Base-by-base conservation (phyloP, 2,797 vertebrate species). In the Remorina albescens region DNA sequence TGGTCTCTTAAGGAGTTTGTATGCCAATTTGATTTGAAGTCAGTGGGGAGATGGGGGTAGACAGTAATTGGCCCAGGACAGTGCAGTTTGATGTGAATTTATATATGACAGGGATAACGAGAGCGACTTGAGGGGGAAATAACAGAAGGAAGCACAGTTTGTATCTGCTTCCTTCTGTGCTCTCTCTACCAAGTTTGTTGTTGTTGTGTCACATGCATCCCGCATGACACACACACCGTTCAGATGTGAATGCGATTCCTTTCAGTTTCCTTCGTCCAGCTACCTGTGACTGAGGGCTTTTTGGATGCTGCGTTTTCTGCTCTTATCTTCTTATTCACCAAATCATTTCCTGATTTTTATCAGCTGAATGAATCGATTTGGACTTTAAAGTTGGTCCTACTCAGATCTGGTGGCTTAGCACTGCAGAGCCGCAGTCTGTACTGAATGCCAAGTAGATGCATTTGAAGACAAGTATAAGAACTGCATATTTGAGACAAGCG, bases 401-500 rank as follows among this genome's bases (percentile, higher is more conserved):
- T 76, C 16, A 28, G 21, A 76, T 77, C 82, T 41, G 15, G 42
- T 16, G 32, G 54, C 21, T 66, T 25, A 36, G 7, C 76, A 1
- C 39, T 37, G 39, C 26, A 41, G 56, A 36, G 30, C 50, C 15
- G 8, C 2, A 30, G 50, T 37, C 51, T 80, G 58, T 55, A 50
- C 30, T 67, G 65, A 77, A 73, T 71, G 65, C 57, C 68, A 60
- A 86, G 23, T 2, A 72, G 67, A 61, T 66, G 67, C 54, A 44
- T 15, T 71, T 25, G 23, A 68, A 42, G 47, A 68, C 32, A 26
- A 50, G 6, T 42, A 58, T 54, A 62, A 46, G 19, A 53, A 7
- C 72, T 51, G 47, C 47, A 51, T 46, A 55, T 71, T 65, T 64
- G 2, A 55, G 62, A 67, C 10, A 9, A 67, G 61, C 39, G 39